Percentiles rank a stretch among this genome's conserved stretches.
phyloP scores from a whole-genome alignment of 2,113 vertebrate genomes.

The Acrocephalus arundinaceus region DNA sequence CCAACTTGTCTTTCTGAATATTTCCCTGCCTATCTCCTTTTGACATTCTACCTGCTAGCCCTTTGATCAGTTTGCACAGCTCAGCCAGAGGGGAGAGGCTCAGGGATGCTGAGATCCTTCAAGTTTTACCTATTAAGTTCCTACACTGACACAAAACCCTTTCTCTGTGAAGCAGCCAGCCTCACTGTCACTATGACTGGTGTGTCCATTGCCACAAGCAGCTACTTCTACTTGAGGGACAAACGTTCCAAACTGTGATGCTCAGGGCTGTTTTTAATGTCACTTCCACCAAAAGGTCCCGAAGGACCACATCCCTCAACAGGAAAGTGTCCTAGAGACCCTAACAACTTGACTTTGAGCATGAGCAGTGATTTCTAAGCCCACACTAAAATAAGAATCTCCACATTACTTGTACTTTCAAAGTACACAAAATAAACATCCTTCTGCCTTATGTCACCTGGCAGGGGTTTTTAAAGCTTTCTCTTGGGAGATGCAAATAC shows the following conservation, averaged over 20 bases:
- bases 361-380: neutral
- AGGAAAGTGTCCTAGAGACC: neutral
- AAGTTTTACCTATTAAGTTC: neutral
- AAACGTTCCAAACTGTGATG: neutral
- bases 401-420: neutral
- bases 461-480: neutral
- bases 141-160: rapidly evolving
- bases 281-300: neutral
- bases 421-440: neutral
- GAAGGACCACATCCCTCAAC: neutral
- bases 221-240: neutral
- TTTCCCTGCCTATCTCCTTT: neutral
- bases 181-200: neutral
- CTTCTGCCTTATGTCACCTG: neutral
- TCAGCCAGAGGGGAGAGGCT: neutral
- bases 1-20: neutral
- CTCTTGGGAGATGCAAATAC: neutral
- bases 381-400: neutral
- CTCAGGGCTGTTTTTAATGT: neutral
- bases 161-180: neutral
- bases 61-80: neutral
- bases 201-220: neutral
- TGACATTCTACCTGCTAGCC: neutral
- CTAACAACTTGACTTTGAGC: neutral
- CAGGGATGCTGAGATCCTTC: neutral